These are phyloP conservation scores for Pseudochromis fuscus DNA, from an alignment of 2,797 vertebrate genomes.

Conservation along the genomic window DNA sequence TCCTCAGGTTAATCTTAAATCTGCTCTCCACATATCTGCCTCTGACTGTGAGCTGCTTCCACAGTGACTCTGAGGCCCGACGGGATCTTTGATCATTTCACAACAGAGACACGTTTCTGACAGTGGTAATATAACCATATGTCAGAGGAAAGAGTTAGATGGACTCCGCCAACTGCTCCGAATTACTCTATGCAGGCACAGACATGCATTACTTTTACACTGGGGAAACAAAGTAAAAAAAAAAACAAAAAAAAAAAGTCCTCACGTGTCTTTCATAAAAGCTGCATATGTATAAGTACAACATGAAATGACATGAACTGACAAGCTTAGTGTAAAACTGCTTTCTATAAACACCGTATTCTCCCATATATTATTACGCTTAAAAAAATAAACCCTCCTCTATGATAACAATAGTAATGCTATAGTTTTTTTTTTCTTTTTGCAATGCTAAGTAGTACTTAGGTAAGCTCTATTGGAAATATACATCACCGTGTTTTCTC, in stretches of 20 bases:
- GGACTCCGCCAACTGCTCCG: slow-evolving; percentile 59
- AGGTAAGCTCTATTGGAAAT: slow-evolving; percentile 85
- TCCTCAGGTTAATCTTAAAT: slow-evolving; percentile 53
- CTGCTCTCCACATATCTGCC: slow-evolving; percentile 49
- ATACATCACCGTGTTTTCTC: slow-evolving; percentile 79
- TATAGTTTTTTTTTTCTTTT: slow-evolving; percentile 80
- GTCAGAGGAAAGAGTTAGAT: slow-evolving; percentile 42
- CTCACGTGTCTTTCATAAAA: slow-evolving; percentile 62
- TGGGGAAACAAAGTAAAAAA: neutral
- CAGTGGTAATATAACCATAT: slow-evolving; percentile 55
- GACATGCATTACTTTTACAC: slow-evolving; percentile 68
- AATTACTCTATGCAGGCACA: slow-evolving; percentile 70
- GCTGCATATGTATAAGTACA: slow-evolving; percentile 76
- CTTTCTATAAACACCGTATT: slow-evolving; percentile 84
- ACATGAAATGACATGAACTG: slow-evolving; percentile 78
- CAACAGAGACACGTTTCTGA: slow-evolving; percentile 69
- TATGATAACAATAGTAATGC: slow-evolving; percentile 87
- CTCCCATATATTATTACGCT: slow-evolving; percentile 89
- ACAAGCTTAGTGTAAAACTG: slow-evolving; percentile 85
- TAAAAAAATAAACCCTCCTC: slow-evolving; percentile 89
- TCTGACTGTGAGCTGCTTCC: slow-evolving; percentile 56
- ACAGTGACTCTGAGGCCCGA: slow-evolving; percentile 55
- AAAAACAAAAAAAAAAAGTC: slow-evolving; percentile 26
- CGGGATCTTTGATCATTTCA: slow-evolving; percentile 68
- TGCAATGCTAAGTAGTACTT: slow-evolving; percentile 86